A percentile compares a stretch with the other conserved stretches of the same genome.
These are phyloP conservation scores for Colinus virginianus DNA, from an alignment of 2,113 vertebrate genomes.

Conservation along the genomic window DNA sequence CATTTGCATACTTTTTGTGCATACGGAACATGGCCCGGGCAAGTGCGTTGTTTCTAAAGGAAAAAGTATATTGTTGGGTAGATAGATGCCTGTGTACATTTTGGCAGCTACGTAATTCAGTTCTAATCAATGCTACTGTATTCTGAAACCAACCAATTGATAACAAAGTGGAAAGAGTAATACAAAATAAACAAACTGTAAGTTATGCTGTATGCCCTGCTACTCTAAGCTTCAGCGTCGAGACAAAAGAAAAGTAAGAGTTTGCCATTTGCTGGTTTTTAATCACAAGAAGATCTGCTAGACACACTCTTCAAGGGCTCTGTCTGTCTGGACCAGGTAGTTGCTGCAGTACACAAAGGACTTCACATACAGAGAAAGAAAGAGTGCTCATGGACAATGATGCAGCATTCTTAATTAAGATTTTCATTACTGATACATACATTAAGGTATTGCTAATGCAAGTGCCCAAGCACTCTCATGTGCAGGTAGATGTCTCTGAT, in stretches of 20 bases:
- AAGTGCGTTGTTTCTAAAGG: constrained; percentile 60
- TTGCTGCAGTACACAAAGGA: constrained; percentile 78
- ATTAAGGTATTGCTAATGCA: constrained; percentile 81
- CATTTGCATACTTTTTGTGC: background rate
- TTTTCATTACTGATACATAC: constrained; percentile 89
- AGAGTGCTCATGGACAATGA: constrained; percentile 81
- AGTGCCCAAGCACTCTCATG: constrained; percentile 77
- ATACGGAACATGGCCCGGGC: background rate
- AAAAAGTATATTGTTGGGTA: constrained; percentile 49
- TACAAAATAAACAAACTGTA: constrained; percentile 53
- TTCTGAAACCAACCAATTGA: constrained; percentile 67
- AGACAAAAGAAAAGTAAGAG: constrained; percentile 77
- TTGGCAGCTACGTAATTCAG: constrained; percentile 63
- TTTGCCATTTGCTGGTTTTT: constrained; percentile 74
- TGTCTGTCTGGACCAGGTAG: constrained; percentile 81
- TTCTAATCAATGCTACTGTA: constrained; percentile 59
- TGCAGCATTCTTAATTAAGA: constrained; percentile 86
- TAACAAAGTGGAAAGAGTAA: constrained; percentile 48
- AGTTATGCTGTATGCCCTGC: constrained; percentile 58
- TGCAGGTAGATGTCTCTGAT: constrained; percentile 83
- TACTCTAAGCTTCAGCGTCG: constrained; percentile 56
- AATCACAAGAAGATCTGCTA: constrained; percentile 80
- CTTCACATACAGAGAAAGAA: constrained; percentile 75
- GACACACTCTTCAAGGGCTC: constrained; percentile 76
- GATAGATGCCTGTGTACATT: constrained; percentile 60